Percentiles rank a stretch among this genome's conserved stretches.
Conservation (phyloP, 2,888 invertebrate species). For the Meghimatium bilineatum region DNA sequence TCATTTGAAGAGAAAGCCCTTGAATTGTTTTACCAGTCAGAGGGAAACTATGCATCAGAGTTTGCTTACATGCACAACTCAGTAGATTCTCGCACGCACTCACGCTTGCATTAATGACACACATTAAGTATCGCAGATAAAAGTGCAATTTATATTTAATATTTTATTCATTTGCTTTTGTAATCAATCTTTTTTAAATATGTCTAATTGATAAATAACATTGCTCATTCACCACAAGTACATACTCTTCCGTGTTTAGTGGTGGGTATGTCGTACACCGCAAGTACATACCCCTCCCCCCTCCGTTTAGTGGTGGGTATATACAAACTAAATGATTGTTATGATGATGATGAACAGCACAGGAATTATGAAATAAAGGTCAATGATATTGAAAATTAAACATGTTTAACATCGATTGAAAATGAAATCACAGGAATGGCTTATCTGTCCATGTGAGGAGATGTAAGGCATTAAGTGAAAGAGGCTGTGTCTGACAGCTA, state of each 20-base stretch:
- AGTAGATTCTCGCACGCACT: not conserved
- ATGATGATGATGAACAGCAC: not conserved
- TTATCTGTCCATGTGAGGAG: not conserved
- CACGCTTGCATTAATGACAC: not conserved
- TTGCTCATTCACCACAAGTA: not conserved
- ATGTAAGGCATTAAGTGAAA: constrained; percentile 35
- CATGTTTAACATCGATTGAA: not conserved
- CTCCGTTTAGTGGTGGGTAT: too few relatives aligned
- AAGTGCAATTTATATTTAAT: not conserved
- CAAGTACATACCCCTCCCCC: not conserved
- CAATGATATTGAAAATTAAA: too few relatives aligned
- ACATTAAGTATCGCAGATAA: not conserved
- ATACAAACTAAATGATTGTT: too few relatives aligned
- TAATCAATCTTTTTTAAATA: not conserved
- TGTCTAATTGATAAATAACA: not conserved
- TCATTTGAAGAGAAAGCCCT: constrained; percentile 45
- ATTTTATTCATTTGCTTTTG: not conserved
- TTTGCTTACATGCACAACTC: constrained; percentile 16
- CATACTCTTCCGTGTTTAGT: not conserved
- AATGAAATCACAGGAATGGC: constrained; percentile 31
- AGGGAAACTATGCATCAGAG: not conserved
- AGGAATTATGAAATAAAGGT: not conserved
- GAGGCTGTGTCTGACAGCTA: not conserved
- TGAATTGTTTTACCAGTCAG: constrained; percentile 23
- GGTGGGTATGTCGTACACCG: not conserved